phyloP scores from a whole-genome alignment of 2,113 vertebrate genomes.

The Pelodiscus sinensis region DNA sequence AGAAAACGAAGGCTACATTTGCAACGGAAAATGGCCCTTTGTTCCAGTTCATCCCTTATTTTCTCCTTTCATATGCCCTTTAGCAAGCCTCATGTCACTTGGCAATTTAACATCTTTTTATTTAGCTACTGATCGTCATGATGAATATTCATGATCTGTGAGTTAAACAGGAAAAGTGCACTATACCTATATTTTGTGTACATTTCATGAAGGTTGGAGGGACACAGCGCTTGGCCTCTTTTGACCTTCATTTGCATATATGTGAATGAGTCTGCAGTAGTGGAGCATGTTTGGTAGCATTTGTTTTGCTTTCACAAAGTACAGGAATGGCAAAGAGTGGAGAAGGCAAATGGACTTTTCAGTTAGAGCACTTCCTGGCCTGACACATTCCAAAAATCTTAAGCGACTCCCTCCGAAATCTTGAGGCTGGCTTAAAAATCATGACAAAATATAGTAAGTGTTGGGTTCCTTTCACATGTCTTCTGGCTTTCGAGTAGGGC shows the following conservation, averaged over 20 bases:
- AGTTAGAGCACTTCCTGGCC: background rate
- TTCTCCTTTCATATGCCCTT: background rate
- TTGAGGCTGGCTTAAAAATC: background rate
- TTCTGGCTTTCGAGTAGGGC: background rate
- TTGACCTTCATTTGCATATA: fast-evolving
- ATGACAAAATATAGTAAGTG: background rate
- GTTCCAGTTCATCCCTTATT: background rate
- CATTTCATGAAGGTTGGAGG: background rate
- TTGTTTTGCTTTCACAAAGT: background rate
- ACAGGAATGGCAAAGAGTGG: background rate
- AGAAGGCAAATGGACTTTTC: background rate
- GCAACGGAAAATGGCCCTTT: background rate
- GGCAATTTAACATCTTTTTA: background rate
- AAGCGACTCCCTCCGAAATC: background rate
- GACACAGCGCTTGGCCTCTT: background rate
- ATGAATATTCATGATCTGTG: background rate
- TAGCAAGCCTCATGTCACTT: background rate
- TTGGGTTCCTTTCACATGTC: background rate
- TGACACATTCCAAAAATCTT: background rate
- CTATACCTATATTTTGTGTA: background rate
- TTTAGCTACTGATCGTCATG: background rate
- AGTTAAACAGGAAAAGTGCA: background rate
- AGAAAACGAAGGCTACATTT: fast-evolving
- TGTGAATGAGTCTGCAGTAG: background rate
- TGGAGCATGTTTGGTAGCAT: background rate